Evolutionary conservation across 1,140 invertebrate genomes (phyloP).

Genomic region (Cephus cinctus): DNA sequence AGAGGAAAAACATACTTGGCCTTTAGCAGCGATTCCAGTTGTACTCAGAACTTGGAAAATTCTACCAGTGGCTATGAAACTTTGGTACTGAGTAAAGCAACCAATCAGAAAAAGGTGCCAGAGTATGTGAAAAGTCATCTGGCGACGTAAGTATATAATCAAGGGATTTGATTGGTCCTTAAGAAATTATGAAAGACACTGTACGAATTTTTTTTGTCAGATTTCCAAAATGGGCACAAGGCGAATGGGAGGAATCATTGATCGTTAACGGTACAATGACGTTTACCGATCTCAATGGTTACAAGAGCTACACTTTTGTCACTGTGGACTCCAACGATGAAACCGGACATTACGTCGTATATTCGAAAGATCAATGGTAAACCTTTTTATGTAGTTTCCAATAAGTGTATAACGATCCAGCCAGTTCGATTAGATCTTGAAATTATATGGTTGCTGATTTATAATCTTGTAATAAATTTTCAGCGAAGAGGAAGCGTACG

Average conservation of each 20-base stretch:
- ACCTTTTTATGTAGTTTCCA: neutral
- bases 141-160: conserved; percentile 40
- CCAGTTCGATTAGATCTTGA: conserved; percentile 6
- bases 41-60: conserved; percentile 59
- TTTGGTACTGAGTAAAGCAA: conserved; percentile 54
- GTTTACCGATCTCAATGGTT: conserved; percentile 65
- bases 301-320: conserved; percentile 65
- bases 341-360: conserved; percentile 47
- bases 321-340: conserved; percentile 57
- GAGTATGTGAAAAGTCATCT: conserved; percentile 46
- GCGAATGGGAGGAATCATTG: conserved; percentile 64
- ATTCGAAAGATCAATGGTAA: conserved; percentile 51
- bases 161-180: conserved; percentile 10
- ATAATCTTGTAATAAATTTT: no score
- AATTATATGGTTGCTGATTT: no score
- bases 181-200: conserved; percentile 1
- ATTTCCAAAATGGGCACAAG: conserved; percentile 68
- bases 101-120: conserved; percentile 49
- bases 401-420: neutral
- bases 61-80: conserved; percentile 64
- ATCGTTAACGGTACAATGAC: conserved; percentile 64
- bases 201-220: conserved; percentile 34
- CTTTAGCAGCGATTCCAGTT: conserved; percentile 71
- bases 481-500: conserved; percentile 67
- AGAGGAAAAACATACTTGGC: conserved; percentile 63